A percentile compares a stretch with the other conserved stretches of the same genome.
Evolutionary conservation across 2,888 invertebrate genomes (phyloP).

Genomic region (Vanessa cardui): DNA sequence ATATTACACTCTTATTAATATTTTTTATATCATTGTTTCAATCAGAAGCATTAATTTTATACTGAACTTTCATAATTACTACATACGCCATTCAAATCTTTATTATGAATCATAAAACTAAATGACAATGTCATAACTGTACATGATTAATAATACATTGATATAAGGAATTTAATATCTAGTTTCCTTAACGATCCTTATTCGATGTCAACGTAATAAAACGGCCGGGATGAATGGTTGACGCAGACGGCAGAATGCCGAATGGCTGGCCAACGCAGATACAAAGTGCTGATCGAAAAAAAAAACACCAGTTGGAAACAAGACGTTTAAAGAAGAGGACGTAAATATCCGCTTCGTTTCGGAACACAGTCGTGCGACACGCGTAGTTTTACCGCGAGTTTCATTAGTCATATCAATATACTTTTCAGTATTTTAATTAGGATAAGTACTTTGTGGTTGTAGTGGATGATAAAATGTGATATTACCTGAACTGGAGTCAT

Average conservation of each 20-base stretch:
- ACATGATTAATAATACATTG: too few relatives aligned
- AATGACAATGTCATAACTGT: too few relatives aligned
- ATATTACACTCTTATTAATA: too few relatives aligned
- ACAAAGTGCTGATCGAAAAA: neutral
- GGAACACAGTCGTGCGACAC: neutral
- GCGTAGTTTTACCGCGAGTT: constrained; percentile 9
- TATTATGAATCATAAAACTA: too few relatives aligned
- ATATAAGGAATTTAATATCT: too few relatives aligned
- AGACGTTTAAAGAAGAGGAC: constrained; percentile 13
- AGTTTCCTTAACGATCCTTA: too few relatives aligned
- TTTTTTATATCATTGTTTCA: too few relatives aligned
- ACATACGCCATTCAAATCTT: too few relatives aligned
- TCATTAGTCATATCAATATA: neutral
- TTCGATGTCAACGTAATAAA: neutral
- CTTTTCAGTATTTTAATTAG: neutral
- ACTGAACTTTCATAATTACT: too few relatives aligned
- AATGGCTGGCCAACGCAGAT: neutral
- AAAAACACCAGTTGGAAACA: constrained; percentile 25
- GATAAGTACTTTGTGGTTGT: neutral
- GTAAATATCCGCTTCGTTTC: constrained; percentile 2
- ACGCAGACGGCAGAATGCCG: constrained; percentile 2
- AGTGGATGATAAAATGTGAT: constrained; percentile 22
- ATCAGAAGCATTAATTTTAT: too few relatives aligned
- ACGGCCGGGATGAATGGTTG: neutral
- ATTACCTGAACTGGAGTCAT: neutral